phyloP scores from a whole-genome alignment of 2,797 vertebrate genomes.

The Peromyscus melanophrys region DNA sequence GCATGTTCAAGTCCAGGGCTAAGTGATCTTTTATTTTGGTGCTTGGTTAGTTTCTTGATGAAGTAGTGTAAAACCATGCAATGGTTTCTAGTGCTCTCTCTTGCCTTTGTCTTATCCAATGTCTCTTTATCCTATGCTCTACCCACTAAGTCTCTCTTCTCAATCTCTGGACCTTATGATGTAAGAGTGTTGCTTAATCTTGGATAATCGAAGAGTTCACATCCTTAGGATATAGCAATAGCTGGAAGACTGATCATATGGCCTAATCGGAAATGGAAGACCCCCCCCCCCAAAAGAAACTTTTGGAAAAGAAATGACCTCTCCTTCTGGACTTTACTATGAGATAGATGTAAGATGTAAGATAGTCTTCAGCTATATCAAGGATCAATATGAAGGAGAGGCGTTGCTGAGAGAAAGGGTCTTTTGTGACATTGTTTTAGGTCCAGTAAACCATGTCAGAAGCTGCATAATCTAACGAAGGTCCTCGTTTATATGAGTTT shows the following conservation, averaged over 20 bases:
- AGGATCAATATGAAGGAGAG: not conserved
- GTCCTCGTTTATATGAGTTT: not conserved
- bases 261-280: not conserved
- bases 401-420: not conserved
- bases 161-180: not conserved
- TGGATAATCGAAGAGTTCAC: not conserved
- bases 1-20: not conserved
- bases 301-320: conserved; percentile 39
- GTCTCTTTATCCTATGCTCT: not conserved
- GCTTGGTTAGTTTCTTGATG: not conserved
- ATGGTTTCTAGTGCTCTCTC: not conserved
- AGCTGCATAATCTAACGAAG: not conserved
- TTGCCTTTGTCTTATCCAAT: not conserved
- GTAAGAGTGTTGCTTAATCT: not conserved
- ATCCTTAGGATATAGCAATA: not conserved
- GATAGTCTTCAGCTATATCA: not conserved
- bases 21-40: conserved; percentile 19
- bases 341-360: not conserved
- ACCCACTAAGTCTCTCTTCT: not conserved
- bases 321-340: not conserved
- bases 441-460: not conserved
- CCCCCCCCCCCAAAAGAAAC: not conserved
- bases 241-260: not conserved
- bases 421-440: not conserved
- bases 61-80: not conserved